These are phyloP conservation scores for Thunnus maccoyii DNA, from an alignment of 2,113 vertebrate species.

Conservation along the genomic window DNA sequence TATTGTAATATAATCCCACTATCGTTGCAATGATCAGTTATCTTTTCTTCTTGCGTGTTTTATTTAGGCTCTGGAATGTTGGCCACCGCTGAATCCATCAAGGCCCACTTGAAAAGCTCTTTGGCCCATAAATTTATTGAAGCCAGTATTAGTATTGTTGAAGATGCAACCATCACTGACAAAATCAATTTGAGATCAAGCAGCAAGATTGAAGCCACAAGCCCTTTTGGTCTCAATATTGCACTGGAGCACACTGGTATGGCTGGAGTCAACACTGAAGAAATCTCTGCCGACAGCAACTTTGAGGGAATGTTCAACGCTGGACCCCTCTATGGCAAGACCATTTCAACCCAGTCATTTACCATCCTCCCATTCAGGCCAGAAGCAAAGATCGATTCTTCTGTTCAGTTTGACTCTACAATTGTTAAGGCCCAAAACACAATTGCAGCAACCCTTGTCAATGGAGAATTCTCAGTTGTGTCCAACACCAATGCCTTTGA, in stretches of 20 bases:
- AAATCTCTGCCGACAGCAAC: constrained; percentile 79
- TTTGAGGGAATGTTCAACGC: constrained; percentile 82
- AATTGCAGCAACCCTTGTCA: constrained; percentile 79
- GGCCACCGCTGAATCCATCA: constrained; percentile 80
- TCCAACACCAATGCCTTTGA: constrained; percentile 88
- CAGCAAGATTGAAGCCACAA: constrained; percentile 84
- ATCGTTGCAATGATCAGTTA: not conserved
- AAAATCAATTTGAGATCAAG: constrained; percentile 78
- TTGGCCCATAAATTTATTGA: constrained; percentile 89
- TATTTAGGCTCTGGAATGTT: constrained; percentile 87
- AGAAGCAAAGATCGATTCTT: constrained; percentile 84
- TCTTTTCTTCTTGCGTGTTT: constrained; percentile 34
- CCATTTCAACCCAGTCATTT: constrained; percentile 77
- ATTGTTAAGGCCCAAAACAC: constrained; percentile 86
- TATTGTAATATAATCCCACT: not conserved
- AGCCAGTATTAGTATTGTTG: constrained; percentile 82
- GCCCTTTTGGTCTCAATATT: constrained; percentile 85
- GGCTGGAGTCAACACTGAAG: constrained; percentile 75
- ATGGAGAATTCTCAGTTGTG: constrained; percentile 81
- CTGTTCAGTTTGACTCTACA: constrained; percentile 87
- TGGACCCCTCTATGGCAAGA: constrained; percentile 83
- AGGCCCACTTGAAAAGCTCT: constrained; percentile 80
- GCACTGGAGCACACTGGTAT: constrained; percentile 78
- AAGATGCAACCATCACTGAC: constrained; percentile 77
- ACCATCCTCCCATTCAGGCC: constrained; percentile 76